Evolutionary conservation across 92 coral and sea anemone species (phyloP).

Genomic region (Muricea muricata): DNA sequence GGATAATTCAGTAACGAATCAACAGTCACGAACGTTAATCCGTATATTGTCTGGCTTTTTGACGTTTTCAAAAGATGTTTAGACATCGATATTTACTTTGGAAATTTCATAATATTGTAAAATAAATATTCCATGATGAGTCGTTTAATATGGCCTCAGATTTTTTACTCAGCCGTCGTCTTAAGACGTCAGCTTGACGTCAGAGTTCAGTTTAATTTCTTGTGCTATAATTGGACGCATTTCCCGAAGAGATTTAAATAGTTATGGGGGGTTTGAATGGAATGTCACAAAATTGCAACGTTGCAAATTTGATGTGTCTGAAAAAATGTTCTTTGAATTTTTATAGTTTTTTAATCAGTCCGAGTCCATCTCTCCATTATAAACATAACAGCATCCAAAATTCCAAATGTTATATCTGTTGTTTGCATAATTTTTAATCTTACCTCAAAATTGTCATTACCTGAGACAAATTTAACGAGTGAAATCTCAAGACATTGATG

Average conservation of each 20-base stretch:
- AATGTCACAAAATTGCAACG: background rate
- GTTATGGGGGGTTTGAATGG: background rate
- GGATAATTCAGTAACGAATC: background rate
- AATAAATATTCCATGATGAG: background rate
- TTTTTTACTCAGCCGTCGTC: background rate
- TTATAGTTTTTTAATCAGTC: no score
- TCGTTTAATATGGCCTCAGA: background rate
- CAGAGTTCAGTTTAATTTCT: background rate
- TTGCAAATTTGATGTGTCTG: no score
- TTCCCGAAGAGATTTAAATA: background rate
- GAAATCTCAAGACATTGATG: no score
- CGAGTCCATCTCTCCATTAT: no score
- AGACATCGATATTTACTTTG: slow-evolving; percentile 1
- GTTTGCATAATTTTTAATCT: no score
- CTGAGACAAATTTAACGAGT: no score
- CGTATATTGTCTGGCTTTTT: background rate
- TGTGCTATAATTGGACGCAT: background rate
- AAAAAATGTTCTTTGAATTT: no score
- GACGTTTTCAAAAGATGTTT: slow-evolving; percentile 10
- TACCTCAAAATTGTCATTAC: no score
- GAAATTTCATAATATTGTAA: background rate
- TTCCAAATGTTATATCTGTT: no score
- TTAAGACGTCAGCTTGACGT: slow-evolving; percentile 4
- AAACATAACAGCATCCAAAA: no score
- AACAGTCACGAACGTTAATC: background rate